Percentiles rank a stretch among this genome's conserved stretches.
Conservation (phyloP, 2,888 invertebrate genomes). For the Marasmarcha lunaedactyla region DNA sequence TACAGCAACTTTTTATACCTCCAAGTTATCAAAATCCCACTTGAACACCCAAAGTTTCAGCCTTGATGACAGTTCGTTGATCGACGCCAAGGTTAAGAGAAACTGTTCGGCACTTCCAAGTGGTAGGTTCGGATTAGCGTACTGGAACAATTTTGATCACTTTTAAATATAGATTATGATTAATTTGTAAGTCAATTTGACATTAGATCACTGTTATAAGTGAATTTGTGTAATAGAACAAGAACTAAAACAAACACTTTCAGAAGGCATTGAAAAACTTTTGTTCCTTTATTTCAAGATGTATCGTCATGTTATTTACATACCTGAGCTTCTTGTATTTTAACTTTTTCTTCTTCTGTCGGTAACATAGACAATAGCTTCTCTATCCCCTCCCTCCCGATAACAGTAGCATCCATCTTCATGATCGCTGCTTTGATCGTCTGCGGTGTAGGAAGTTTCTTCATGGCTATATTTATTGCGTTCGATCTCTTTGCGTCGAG, state of each 20-base stretch:
- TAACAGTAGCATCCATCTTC: constrained; percentile 99
- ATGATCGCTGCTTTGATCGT: constrained; percentile 99
- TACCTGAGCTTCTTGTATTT: constrained; percentile 94
- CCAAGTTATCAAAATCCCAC: constrained; percentile 96
- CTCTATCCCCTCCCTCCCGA: constrained; percentile 98
- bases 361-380: constrained; percentile 98
- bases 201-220: too few species aligned
- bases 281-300: too few species aligned
- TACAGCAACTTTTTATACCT: too few species aligned
- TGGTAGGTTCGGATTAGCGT: constrained; percentile 89
- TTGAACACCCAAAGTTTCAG: constrained; percentile 98
- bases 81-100: constrained; percentile 94
- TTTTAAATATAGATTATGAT: constrained; percentile 5
- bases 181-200: too few species aligned
- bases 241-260: too few species aligned
- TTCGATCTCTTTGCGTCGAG: constrained; percentile 97
- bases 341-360: constrained; percentile 94
- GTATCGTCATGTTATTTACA: too few species aligned
- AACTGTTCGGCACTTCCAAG: constrained; percentile 98
- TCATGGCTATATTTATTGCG: constrained; percentile 99
- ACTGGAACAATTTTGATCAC: too few species aligned
- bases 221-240: too few species aligned
- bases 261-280: too few species aligned
- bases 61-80: constrained; percentile 93
- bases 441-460: constrained; percentile 95